A percentile compares a stretch with the other conserved stretches of the same genome.
These are phyloP conservation scores for Macrotis lagotis DNA, from an alignment of 2,113 vertebrate species.

Conservation along the genomic window DNA sequence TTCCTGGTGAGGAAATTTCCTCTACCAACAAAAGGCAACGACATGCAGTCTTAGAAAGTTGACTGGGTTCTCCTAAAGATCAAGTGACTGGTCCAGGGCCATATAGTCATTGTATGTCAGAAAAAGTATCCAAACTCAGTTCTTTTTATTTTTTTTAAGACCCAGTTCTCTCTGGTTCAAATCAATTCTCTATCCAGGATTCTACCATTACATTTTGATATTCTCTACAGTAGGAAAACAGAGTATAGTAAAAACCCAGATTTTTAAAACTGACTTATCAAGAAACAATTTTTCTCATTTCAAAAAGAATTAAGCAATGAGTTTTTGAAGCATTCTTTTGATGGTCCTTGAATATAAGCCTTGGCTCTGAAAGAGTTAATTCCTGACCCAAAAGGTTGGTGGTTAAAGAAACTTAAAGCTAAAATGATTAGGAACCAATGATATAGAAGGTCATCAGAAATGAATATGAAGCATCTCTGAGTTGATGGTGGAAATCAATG, in stretches of 20 bases:
- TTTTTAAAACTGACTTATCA: background rate
- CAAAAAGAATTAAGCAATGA: background rate
- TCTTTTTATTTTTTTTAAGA: background rate
- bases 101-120: background rate
- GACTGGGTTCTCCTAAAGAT: slow-evolving; percentile 1
- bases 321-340: background rate
- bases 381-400: background rate
- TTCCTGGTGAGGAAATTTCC: background rate
- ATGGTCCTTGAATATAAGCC: background rate
- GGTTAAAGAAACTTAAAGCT: background rate
- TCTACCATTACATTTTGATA: background rate
- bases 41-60: background rate
- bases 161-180: background rate
- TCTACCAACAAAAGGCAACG: background rate
- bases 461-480: background rate
- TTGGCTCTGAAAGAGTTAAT: background rate
- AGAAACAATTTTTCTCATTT: background rate
- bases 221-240: background rate
- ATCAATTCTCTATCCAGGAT: background rate
- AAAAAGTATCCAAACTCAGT: background rate
- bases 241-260: background rate
- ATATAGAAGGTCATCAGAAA: background rate
- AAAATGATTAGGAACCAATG: background rate
- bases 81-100: background rate
- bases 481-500: background rate